phyloP scores from a whole-genome alignment of 2,888 invertebrate genomes.

The Parnassius mnemosyne region DNA sequence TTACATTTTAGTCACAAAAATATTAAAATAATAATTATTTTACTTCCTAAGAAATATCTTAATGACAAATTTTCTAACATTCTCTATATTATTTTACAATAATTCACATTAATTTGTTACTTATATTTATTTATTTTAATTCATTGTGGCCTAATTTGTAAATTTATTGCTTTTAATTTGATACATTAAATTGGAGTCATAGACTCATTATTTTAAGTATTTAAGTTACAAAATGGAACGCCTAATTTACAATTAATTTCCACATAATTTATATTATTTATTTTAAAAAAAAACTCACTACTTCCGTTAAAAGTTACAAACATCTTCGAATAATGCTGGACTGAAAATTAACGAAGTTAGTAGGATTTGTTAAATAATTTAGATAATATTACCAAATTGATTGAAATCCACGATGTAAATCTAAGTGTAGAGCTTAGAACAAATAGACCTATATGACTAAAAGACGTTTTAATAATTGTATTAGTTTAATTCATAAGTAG shows the following conservation, averaged over 20 bases:
- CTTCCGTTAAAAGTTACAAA: constrained; percentile 17
- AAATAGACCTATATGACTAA: constrained; percentile 1
- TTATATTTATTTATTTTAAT: neutral
- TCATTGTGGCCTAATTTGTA: constrained; percentile 13
- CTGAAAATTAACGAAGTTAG: constrained; percentile 12
- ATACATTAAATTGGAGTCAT: constrained; percentile 5
- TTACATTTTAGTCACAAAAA: neutral
- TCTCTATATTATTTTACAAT: no score
- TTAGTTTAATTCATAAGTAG: constrained; percentile 10
- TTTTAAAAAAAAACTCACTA: constrained; percentile 6
- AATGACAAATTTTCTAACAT: neutral
- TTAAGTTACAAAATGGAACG: constrained; percentile 13
- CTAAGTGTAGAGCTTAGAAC: constrained; percentile 1
- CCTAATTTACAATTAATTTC: constrained; percentile 14
- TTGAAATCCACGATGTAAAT: constrained; percentile 4
- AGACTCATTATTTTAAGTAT: constrained; percentile 18
- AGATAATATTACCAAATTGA: constrained; percentile 7
- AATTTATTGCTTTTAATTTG: neutral
- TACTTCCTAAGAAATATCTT: neutral
- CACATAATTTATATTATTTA: constrained; percentile 14
- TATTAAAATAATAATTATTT: neutral
- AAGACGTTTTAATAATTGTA: constrained; percentile 11
- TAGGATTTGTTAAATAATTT: constrained; percentile 18
- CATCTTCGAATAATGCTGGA: constrained; percentile 10
- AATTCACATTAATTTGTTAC: no score